Evolutionary conservation across 2,113 vertebrate species (phyloP).

Genomic region (Notarius quadriscutis): DNA sequence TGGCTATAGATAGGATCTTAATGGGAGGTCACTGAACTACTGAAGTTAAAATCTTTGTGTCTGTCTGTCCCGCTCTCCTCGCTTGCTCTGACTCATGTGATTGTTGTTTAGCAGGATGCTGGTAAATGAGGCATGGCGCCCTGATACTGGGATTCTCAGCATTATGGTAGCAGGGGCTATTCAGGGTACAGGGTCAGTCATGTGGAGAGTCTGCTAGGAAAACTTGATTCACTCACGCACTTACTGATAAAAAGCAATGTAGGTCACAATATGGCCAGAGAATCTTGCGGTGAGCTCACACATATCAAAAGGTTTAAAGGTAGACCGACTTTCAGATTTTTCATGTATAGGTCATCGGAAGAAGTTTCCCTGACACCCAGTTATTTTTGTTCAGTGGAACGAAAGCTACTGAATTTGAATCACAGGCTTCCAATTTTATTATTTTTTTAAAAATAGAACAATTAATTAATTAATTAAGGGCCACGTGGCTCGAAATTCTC

Average conservation of each 20-base stretch:
- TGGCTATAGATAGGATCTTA: not conserved
- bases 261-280: not conserved
- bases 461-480: no score
- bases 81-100: constrained; percentile 11
- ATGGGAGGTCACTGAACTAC: constrained; percentile 1
- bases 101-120: constrained; percentile 37
- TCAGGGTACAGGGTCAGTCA: constrained; percentile 42
- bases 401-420: no score
- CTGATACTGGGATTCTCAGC: constrained; percentile 23
- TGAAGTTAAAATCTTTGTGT: not conserved
- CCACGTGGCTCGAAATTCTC: no score
- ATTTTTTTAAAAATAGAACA: no score
- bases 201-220: constrained; percentile 24
- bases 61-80: not conserved
- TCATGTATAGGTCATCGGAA: no score
- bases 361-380: no score
- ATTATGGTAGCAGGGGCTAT: constrained; percentile 36
- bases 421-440: no score
- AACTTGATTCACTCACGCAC: constrained; percentile 29
- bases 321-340: no score
- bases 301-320: not conserved
- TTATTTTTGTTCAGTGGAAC: no score
- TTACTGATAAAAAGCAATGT: not conserved
- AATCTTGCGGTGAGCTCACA: not conserved
- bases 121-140: constrained; percentile 46